These are phyloP conservation scores for Typhlichthys subterraneus DNA, from an alignment of 2,797 vertebrate species.

Conservation along the genomic window DNA sequence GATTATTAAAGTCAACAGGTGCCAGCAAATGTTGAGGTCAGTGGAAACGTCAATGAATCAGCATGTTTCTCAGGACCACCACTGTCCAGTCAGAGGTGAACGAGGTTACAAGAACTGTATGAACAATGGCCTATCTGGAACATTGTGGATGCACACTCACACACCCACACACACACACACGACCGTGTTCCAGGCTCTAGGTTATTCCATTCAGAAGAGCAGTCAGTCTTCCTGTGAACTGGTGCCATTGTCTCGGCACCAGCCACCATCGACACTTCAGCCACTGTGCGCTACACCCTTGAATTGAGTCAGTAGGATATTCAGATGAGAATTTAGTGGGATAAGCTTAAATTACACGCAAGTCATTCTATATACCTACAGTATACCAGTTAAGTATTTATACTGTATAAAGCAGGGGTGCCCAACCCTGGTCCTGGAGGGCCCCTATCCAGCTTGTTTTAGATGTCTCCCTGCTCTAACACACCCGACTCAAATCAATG, in stretches of 20 bases:
- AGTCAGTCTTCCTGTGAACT: constrained; percentile 20
- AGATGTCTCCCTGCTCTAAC: too few species aligned
- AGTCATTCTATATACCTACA: neutral
- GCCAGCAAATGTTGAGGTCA: constrained; percentile 15
- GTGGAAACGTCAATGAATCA: constrained; percentile 42
- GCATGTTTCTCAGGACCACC: constrained; percentile 49
- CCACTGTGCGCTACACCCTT: neutral
- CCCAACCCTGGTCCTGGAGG: too few species aligned
- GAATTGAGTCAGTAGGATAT: neutral
- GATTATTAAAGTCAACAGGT: constrained; percentile 43
- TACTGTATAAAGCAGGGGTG: too few species aligned
- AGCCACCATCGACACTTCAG: neutral
- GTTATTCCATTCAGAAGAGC: constrained; percentile 36
- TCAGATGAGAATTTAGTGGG: neutral
- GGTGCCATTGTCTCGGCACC: constrained; percentile 35
- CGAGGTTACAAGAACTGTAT: constrained; percentile 24
- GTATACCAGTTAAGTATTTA: neutral
- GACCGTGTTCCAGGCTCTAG: constrained; percentile 13
- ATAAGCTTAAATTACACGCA: neutral
- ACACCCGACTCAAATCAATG: too few species aligned
- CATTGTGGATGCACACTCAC: too few species aligned
- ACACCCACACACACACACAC: neutral
- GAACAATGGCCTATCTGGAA: constrained; percentile 60
- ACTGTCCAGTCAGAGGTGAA: constrained; percentile 54
- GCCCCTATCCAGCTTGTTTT: too few species aligned